phyloP scores from a whole-genome alignment of 2,888 invertebrate genomes.

The Oscheius myriophilus region DNA sequence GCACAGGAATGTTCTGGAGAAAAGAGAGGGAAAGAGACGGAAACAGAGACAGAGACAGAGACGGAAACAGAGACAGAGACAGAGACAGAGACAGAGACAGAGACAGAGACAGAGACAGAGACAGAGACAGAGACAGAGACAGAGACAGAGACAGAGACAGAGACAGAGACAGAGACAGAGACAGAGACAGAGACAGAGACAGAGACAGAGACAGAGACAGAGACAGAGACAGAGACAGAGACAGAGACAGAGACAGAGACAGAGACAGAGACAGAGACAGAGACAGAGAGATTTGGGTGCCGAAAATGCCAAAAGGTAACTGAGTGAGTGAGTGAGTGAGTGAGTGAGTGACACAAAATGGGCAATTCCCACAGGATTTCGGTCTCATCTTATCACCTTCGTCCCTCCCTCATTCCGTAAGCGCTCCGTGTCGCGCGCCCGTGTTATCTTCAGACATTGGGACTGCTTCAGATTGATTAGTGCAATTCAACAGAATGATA shows the following conservation, averaged over 20 bases:
- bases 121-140: conserved; percentile 7
- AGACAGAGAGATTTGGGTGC: conserved; percentile 2
- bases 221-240: neutral
- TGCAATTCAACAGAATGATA: conserved; percentile 1
- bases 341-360: neutral
- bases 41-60: neutral
- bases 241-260: neutral
- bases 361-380: too few species aligned
- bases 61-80: neutral
- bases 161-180: neutral
- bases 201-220: neutral
- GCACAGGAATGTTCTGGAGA: neutral
- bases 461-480: neutral
- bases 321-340: conserved; percentile 6
- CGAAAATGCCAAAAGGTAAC: neutral
- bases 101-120: conserved; percentile 14
- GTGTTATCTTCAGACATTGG: neutral
- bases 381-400: neutral
- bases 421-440: neutral
- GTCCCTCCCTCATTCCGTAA: neutral
- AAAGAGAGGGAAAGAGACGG: neutral
- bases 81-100: conserved; percentile 1
- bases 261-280: conserved; percentile 11
- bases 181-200: neutral
- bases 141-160: conserved; percentile 1